Conservation (phyloP, 1,140 invertebrate species). For the Zeugodacus cucurbitae region DNA sequence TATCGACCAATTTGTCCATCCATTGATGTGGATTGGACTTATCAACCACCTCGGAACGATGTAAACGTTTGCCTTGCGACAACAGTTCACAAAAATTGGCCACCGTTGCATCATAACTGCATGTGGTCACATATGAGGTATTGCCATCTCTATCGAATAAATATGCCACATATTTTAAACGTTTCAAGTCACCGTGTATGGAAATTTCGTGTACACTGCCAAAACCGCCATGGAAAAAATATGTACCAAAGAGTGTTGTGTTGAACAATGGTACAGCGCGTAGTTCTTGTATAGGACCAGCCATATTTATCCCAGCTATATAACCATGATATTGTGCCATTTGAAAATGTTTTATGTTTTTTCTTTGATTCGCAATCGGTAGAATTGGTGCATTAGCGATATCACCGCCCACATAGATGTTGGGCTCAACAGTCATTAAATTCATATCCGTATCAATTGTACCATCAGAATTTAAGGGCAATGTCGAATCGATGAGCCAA, state of each 20-base stretch:
- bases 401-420: conserved; percentile 90
- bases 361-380: conserved; percentile 70
- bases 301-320: conserved; percentile 83
- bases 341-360: conserved; percentile 88
- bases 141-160: conserved; percentile 78
- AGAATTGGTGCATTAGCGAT: conserved; percentile 89
- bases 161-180: conserved; percentile 85
- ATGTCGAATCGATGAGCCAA: conserved; percentile 79
- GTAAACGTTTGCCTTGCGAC: conserved; percentile 73
- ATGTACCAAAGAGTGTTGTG: conserved; percentile 88
- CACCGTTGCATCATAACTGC: conserved; percentile 86
- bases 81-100: conserved; percentile 85
- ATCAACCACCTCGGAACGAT: conserved; percentile 70
- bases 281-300: conserved; percentile 73
- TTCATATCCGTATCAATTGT: conserved; percentile 78
- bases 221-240: conserved; percentile 87
- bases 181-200: conserved; percentile 81
- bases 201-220: conserved; percentile 76
- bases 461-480: conserved; percentile 77
- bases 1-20: conserved; percentile 62
- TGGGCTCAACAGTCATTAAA: conserved; percentile 80
- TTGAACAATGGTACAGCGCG: conserved; percentile 91
- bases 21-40: conserved; percentile 70
- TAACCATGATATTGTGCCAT: conserved; percentile 90
- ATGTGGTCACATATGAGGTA: conserved; percentile 82